Base-by-base conservation (phyloP, 2,797 vertebrate species). In the Argentina silus region DNA sequence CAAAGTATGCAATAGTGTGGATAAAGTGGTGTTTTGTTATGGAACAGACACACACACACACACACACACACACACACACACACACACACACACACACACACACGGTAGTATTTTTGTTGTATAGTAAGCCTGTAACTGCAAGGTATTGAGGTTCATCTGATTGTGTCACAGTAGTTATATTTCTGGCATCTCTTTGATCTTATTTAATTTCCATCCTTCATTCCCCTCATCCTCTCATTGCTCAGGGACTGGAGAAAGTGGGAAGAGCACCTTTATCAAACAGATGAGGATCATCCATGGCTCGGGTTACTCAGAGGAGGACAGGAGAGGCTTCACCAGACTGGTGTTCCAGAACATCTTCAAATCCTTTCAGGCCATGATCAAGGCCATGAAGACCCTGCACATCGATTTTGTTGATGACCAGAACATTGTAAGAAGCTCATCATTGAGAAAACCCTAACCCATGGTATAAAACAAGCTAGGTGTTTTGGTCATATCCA, bases 211-310 rank as follows among this genome's bases (percentile, higher is more conserved):
- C 76, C 75, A 75, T 83, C 36, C 62, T 76, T 71, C 11, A 43
- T 17, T 27, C 60, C 14, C 60, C 15, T 4, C 11, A 12, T 19
- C 69, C 4, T 56, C 67, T 45, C 1, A 81, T 69, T 84, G 74
- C 60, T 9, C 55, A 97, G 96, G 97, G 75, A 96, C 96, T 45
- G 96, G 95, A 56, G 96, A 97, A 81, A 98, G 96, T 80, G 96
- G 95, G 50, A 98, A 98, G 83, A 97, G 96, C 87, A 98, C 96
- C 1, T 98, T 98, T 78, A 96, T 98, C 91, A 98, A 97, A 83
- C 96, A 98, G 88, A 97, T 97, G 95, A 94, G 96, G 88, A 98
- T 98, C 85, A 96, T 97, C 81, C 95, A 97, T 27, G 96, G 96
- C 6, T 85, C 83, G 0, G 96, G 96, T 59, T 98, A 96, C 90